Evolutionary conservation across 2,797 vertebrate species (phyloP).

Genomic region (Anguilla anguilla): DNA sequence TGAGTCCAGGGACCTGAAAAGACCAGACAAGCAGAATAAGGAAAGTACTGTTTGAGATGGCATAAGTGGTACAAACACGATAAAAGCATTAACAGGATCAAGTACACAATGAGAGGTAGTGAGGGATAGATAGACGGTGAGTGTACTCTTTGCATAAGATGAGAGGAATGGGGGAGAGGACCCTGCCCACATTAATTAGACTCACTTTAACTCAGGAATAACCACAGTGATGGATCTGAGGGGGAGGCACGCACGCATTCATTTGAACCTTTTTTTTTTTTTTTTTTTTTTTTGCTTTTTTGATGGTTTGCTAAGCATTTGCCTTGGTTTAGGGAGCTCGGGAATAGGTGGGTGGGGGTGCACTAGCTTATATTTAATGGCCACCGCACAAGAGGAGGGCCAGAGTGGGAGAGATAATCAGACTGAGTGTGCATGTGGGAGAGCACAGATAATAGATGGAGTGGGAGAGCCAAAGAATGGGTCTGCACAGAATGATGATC

Average conservation of each 20-base stretch:
- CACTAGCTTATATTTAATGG: slow-evolving; percentile 69
- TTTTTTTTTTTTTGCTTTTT: neutral
- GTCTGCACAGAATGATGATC: slow-evolving; percentile 42
- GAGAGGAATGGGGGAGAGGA: slow-evolving; percentile 56
- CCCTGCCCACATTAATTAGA: slow-evolving; percentile 45
- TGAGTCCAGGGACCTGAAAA: slow-evolving; percentile 1
- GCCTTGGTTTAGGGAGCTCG: slow-evolving; percentile 17
- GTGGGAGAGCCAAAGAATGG: slow-evolving; percentile 44
- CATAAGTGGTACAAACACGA: slow-evolving; percentile 58
- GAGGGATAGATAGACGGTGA: slow-evolving; percentile 38
- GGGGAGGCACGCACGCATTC: neutral
- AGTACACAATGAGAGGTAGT: slow-evolving; percentile 53
- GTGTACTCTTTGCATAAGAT: slow-evolving; percentile 37
- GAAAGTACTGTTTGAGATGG: slow-evolving; percentile 52
- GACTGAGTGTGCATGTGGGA: slow-evolving; percentile 52
- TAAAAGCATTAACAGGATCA: slow-evolving; percentile 62
- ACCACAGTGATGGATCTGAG: slow-evolving; percentile 31
- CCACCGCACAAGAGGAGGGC: slow-evolving; percentile 61
- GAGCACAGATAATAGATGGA: slow-evolving; percentile 15
- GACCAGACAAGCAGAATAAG: slow-evolving; percentile 45
- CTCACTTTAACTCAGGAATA: slow-evolving; percentile 21
- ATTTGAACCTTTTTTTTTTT: neutral
- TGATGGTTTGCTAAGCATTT: slow-evolving; percentile 24
- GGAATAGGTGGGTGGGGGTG: slow-evolving; percentile 48
- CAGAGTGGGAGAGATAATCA: slow-evolving; percentile 72